Evolutionary conservation across 2,797 vertebrate genomes (phyloP).

Genomic region (Acrocephalus scirpaceus): DNA sequence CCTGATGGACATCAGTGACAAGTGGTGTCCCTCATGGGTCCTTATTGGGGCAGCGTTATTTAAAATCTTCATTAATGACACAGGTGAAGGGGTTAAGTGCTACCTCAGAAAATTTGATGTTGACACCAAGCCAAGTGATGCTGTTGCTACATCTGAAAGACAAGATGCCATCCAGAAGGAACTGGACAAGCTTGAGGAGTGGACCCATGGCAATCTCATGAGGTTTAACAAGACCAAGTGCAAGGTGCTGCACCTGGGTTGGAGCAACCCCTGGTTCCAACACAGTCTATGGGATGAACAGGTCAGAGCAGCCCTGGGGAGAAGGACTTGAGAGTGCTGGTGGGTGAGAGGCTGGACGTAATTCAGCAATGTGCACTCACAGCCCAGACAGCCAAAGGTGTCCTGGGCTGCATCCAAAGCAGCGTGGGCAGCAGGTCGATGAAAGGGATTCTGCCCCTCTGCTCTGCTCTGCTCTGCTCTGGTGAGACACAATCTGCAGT

Average conservation of each 20-base stretch:
- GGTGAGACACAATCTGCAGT: background rate
- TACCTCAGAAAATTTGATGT: background rate
- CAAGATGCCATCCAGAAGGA: background rate
- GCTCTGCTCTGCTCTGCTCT: background rate
- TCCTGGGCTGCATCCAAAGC: background rate
- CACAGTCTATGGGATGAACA: background rate
- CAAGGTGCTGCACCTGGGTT: background rate
- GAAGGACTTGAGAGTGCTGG: background rate
- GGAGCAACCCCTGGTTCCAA: background rate
- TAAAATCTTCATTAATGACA: background rate
- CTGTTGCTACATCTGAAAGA: background rate
- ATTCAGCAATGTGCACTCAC: fast-evolving
- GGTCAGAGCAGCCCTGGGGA: background rate
- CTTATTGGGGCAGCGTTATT: background rate
- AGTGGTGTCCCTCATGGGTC: background rate
- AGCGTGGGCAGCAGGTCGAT: background rate
- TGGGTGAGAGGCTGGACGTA: background rate
- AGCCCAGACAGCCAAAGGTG: background rate
- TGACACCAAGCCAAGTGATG: background rate
- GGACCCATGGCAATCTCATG: background rate
- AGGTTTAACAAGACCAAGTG: background rate
- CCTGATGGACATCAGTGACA: background rate
- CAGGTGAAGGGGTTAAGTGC: background rate
- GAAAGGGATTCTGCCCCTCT: background rate
- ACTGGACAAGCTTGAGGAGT: fast-evolving